Base-by-base conservation (phyloP, 2,888 invertebrate genomes). In the Anticlea derivata region DNA sequence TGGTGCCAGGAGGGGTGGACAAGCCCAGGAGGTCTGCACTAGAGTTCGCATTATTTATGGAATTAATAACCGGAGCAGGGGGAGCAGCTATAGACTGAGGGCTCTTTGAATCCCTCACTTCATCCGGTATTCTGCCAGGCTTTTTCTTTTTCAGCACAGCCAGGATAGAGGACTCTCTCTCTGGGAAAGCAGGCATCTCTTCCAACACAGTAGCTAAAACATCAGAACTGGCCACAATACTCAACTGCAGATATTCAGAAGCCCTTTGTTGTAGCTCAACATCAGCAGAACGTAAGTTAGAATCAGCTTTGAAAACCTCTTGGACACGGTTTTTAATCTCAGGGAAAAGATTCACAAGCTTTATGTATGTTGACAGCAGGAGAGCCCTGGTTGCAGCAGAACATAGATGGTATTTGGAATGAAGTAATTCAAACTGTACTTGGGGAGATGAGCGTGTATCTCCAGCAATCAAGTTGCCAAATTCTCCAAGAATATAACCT, bases 121-220 rank as follows among this genome's bases (percentile, higher is more conserved):
- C 96, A 83, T 98, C 98, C 44, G 97, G 97, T 60, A 98, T 96
- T 56, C 98, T 94, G 0, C 97, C 98, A 0, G 99, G 99, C 77
- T 99, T 98, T 90, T 99, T 99, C 92, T 99, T 99, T 90, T 99
- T 99, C 71, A 99, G 91, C 61, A 99, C 99, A 43, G 98, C 98
- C 64, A 99, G 91, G 71, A 99, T 98, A 7, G 98, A 98, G 55
- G 98, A 99, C 87, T 99, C 99, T 63, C 99, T 93, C 87, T 99
- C 99, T 2, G 99, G 98, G 91, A 99, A 99, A 41, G 99, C 99
- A 58, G 99, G 99, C 99, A 99, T 99, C 92, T 99, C 99, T 92
- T 99, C 99, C 64, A 99, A 91, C 40, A 99, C 99, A 41, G 99
- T 99, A 13, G 99, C 99, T 92, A 99, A 91, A 50, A 99, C 99